phyloP scores from a whole-genome alignment of 2,113 vertebrate species.

The Spermophilus dauricus region DNA sequence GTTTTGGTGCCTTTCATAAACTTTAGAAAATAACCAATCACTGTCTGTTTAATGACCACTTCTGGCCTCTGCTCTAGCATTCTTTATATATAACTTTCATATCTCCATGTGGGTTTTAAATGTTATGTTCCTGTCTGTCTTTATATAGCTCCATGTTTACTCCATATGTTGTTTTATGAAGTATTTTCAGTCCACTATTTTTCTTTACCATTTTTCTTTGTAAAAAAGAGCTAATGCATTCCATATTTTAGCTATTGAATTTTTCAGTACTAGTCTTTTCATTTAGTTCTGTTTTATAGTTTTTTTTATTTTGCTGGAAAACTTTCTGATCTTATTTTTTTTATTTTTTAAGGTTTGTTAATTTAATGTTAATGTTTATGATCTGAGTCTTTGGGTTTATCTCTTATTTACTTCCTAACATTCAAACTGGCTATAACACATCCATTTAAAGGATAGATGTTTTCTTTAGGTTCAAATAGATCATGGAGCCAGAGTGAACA shows the following conservation, averaged over 20 bases:
- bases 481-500: not conserved
- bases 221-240: not conserved
- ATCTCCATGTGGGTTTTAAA: not conserved
- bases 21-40: not conserved
- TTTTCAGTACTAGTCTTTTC: not conserved
- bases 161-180: not conserved
- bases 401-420: not conserved
- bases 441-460: not conserved
- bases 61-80: not conserved
- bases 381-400: not conserved
- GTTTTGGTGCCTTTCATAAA: not conserved
- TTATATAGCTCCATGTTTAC: not conserved
- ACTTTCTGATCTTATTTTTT: not conserved
- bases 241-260: not conserved
- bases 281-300: not conserved
- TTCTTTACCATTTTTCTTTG: not conserved
- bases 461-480: not conserved
- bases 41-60: not conserved
- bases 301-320: not conserved
- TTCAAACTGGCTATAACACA: not conserved
- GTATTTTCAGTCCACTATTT: not conserved
- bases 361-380: not conserved
- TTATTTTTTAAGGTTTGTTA: slow-evolving; percentile 13
- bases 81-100: not conserved
- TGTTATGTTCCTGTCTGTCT: not conserved